Base-by-base conservation (phyloP, 2,888 invertebrate genomes). In the Parasteatoda lunata region DNA sequence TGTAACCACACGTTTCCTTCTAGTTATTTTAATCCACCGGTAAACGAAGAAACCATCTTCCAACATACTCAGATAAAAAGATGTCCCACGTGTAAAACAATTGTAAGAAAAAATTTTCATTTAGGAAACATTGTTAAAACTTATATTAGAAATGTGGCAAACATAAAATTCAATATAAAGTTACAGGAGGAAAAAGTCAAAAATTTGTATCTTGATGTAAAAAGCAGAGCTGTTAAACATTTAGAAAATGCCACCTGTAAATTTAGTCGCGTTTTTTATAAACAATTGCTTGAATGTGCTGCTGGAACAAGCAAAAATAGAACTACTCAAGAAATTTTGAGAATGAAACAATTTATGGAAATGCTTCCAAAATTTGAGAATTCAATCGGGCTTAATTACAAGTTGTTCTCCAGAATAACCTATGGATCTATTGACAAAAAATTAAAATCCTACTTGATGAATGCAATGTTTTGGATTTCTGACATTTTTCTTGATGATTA, bases 51-150 rank as follows among this genome's bases (percentile, higher is more conserved):
- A 9, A 49, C 3, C 6, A 48, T 6, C 48, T 65, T 8, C 3
- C 76, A 76, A 51, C 75, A 83, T 15, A 82, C 87, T 77, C 87
- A 83, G 45, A 70, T 83, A 72, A 78, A 75, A 73, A 13, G 9
- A n/a, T 89, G 89, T 69, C 89, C 89, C 0, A 82, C n/a, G 30
- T 88, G 88, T 45, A 85, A 88, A 68, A 88, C 71, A 47, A 92
- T 93, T 0, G 94, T 95, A 13, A 92, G 93, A n/a, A 93, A 93
- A 89, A 94, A 94, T 3, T 91, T 92, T 71, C 93, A 94, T 15
- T 95, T 94, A 91, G 93, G 93, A 88, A 93, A 94, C 87, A 89
- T 92, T 3, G 92, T 95, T 9, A 92, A 92, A 85, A 82, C 77
- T 92, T 93, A 90, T 4, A 89, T 91, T 7, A 72, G 83, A 30